Evolutionary conservation across 2,888 invertebrate species (phyloP), one percentile per base, ranked within the genome.

Genomic region (Phaedon cochleariae): DNA sequence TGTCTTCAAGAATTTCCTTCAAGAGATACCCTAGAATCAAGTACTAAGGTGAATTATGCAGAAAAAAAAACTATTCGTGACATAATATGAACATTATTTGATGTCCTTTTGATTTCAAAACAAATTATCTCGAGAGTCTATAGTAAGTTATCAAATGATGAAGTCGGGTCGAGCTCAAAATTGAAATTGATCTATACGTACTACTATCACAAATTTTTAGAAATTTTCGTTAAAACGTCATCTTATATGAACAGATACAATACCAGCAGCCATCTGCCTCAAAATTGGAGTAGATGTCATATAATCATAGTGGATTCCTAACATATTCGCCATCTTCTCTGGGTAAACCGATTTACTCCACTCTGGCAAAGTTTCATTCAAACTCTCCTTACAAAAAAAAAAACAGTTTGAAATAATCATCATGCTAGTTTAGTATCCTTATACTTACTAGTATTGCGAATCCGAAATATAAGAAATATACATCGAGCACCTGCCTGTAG

Each of bases 381-480:
- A 71, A 10, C 77, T 74, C 55, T 72, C 70, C 78, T 79, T 60
- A 65, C n/a, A n/a, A n/a, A n/a, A n/a, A n/a, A n/a, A n/a, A n/a
- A n/a, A n/a, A n/a, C n/a, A n/a, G n/a, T n/a, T n/a, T n/a, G n/a
- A n/a, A n/a, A n/a, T n/a, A n/a, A n/a, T n/a, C n/a, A n/a, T n/a
- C n/a, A n/a, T n/a, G n/a, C n/a, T n/a, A n/a, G n/a, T n/a, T n/a
- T n/a, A n/a, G n/a, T n/a, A 4, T 5, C 6, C 12, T n/a, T n/a
- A n/a, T 52, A 34, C 58, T 62, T 64, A 74, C 75, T 52, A 73
- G 66, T 55, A 70, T 72, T 29, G 65, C 41, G 51, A 74, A 70
- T 46, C 73, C 73, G 60, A 86, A 85, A 73, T 88, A 89, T 3
- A 90, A 75, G 18, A 86, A 87, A 64, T 87, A 86, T 2, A 88